Base-by-base conservation (phyloP, 1,140 invertebrate genomes). In the Zophobas morio region DNA sequence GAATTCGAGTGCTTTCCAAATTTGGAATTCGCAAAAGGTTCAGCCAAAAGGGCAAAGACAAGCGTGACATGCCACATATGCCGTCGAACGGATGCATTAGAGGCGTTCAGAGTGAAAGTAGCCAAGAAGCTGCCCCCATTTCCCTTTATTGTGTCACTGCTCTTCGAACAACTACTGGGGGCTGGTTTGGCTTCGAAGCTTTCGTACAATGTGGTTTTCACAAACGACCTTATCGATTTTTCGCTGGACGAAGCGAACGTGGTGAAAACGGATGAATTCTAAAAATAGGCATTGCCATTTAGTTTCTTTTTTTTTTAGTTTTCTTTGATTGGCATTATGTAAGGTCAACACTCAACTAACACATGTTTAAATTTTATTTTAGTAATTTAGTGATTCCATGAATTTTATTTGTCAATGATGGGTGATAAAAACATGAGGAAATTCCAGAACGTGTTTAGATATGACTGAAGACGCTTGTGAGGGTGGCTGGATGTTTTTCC, bases 261-360 rank as follows among this genome's bases (percentile, higher is more conserved):
- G 5, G 34, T 39, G 34, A 63, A 39, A 63, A 63, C 34, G 2
- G 5, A 63, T 6, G 5, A 39, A 6, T 40, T 42, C 40, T 66
- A 66, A 42, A 42, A 33, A 66, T 66, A 66, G 39, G 8, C 8
- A 66, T 2, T 66, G 60, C 60, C 70, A 56, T 72, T 72, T 72
- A 54, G 47, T 6, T 32, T 6, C n/a, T 34, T 70, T 66, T 36
- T 35, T 51, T 53, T 71, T 71, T 71, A 35, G 39, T 20, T 20
- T 51, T 20, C 4, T 63, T 34, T 2, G 34, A 35, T 36, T 60
- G 56, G 36, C 56, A 60, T 60, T 60, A 60, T 35, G 54, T 56
- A 51, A 51, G 49, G 49, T 54, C 20, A 20, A 20, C 20, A 20
- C 20, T 20, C 20, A 20, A 20, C 20, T 54, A 1, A 34, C 32